Base-by-base conservation (phyloP, 2,797 vertebrate species). In the Australoheros facetus region DNA sequence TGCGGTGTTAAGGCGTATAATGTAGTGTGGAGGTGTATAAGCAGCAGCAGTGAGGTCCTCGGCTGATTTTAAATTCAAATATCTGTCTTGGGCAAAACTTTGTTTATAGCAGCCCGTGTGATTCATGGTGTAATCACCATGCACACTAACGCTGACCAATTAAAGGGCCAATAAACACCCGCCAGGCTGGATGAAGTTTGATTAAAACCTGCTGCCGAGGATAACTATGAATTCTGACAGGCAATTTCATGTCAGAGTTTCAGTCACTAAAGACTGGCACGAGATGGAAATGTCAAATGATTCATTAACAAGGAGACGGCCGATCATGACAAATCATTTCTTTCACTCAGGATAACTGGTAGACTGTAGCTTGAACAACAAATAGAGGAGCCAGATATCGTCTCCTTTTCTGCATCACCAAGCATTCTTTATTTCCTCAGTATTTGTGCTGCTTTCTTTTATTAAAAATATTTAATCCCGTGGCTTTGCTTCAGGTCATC, bases 121-220 rank as follows among this genome's bases (percentile, higher is more conserved):
- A 48, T 62, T 76, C 60, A 34, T 17, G 16, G 64, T 39, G 21
- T 34, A 53, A 30, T 23, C 45, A 23, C 21, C 39, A 28, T 11
- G n/a, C 21, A 39, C 26, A 60, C 19, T 6, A 17, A 64, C 30
- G 56, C 39, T 53, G 71, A n/a, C 17, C 32, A 71, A 64, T 81
- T 70, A 77, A 30, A 56, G 77, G 23, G 54, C 45, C 21, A 30
- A 76, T 14, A 32, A 66, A 71, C 73, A 55, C 42, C 66, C 57
- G 34, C 21, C 73, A 55, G 57, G 53, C 69, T 58, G 39, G 3
- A 7, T 54, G 13, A 73, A 54, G 57, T 57, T 45, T 6, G 11
- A 58, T 21, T 32, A 11, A 23, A 62, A 17, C 4, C 26, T 56
- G 14, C 48, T 45, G 21, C 53, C 23, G 53, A 72, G 37, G 17